These are phyloP conservation scores for Hexactinellida sp. DNA, from an alignment of 37 sponge, comb jelly and placozoan species.

Conservation along the genomic window DNA sequence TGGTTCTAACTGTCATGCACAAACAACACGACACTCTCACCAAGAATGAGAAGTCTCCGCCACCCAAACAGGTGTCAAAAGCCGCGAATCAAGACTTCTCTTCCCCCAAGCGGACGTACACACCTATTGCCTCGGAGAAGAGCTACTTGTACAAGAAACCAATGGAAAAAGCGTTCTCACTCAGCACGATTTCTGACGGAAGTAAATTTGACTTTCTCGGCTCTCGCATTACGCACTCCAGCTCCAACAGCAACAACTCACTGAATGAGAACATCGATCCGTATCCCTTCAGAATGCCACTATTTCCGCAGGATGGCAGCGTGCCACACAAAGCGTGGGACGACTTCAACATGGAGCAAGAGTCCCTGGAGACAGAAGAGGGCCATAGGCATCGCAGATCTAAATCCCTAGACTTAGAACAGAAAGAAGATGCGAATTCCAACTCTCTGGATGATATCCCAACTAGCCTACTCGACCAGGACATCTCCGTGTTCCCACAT, in stretches of 20 bases:
- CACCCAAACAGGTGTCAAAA: background rate
- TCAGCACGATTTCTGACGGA: background rate
- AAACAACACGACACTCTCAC: background rate
- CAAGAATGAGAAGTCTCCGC: background rate
- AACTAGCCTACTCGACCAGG: background rate
- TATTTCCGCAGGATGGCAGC: background rate
- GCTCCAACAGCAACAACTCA: background rate
- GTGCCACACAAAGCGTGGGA: background rate
- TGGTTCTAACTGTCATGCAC: background rate
- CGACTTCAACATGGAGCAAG: background rate
- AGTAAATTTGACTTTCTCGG: background rate
- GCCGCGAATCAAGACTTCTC: background rate
- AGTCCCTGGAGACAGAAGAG: background rate
- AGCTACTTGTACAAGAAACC: background rate
- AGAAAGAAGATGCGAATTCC: background rate
- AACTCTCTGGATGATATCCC: background rate
- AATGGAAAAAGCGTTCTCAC: background rate
- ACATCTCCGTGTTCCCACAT: background rate
- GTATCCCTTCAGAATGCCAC: background rate
- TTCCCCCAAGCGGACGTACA: background rate
- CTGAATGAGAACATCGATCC: background rate
- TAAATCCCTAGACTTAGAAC: constrained; percentile 15
- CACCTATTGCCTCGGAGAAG: background rate
- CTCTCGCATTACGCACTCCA: background rate
- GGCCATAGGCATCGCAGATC: background rate